Conservation (phyloP, 1,140 invertebrate genomes). For the Caenorhabditis remanei region DNA sequence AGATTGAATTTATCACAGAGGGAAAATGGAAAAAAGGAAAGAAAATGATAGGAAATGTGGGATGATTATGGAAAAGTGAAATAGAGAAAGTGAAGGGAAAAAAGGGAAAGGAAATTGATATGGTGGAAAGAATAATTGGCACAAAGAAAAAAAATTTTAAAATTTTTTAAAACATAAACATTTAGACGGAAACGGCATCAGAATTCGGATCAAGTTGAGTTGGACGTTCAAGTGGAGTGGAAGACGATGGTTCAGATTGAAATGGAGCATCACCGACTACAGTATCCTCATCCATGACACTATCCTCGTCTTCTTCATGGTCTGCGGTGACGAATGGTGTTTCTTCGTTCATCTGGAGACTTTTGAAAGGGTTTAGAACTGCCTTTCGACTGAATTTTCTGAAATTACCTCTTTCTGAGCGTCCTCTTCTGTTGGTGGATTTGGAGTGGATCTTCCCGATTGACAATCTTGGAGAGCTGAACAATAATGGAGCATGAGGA, state of each 20-base stretch:
- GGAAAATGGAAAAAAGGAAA: background rate
- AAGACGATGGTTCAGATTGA: too few relatives aligned
- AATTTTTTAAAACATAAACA: background rate
- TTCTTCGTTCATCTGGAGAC: conserved; percentile 48
- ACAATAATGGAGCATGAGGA: conserved; percentile 88
- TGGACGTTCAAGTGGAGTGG: background rate
- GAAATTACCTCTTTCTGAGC: conserved; percentile 45
- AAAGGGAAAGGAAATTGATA: conserved; percentile 6
- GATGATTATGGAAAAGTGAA: background rate
- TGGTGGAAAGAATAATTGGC: background rate
- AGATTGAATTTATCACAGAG: conserved; percentile 27
- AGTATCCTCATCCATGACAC: conserved; percentile 31
- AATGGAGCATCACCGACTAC: background rate
- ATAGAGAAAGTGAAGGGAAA: background rate
- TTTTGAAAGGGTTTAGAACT: conserved; percentile 9
- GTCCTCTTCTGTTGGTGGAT: conserved; percentile 50
- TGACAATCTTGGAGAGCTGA: conserved; percentile 82
- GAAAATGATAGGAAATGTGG: conserved; percentile 8
- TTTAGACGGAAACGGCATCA: background rate
- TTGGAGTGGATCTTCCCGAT: conserved; percentile 13
- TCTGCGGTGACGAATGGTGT: conserved; percentile 3
- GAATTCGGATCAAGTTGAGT: conserved; percentile 27
- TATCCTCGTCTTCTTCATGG: conserved; percentile 49
- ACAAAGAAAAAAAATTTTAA: background rate
- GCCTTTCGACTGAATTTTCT: background rate